Conservation (phyloP, 2,797 vertebrate species). For the Neostethus bicornis region DNA sequence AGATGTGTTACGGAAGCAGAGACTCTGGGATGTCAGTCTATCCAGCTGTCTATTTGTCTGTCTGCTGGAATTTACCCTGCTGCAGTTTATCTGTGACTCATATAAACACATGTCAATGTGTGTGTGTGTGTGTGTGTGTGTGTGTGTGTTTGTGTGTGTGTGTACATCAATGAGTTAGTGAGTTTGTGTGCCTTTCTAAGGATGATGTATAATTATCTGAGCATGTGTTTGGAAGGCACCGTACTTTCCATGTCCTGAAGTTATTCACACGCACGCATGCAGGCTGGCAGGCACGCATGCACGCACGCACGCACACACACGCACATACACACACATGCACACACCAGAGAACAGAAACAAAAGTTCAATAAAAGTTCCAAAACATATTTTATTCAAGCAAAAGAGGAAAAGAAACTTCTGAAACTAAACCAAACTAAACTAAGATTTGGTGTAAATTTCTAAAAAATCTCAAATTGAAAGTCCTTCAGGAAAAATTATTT, state of each 20-base stretch:
- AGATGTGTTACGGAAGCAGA: too few relatives aligned
- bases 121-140: background rate
- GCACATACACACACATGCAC: background rate
- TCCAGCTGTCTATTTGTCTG: constrained; percentile 45
- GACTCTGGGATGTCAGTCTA: too few relatives aligned
- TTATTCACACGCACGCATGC: constrained; percentile 23
- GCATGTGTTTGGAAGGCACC: constrained; percentile 74
- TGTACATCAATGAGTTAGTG: constrained; percentile 44
- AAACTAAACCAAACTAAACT: constrained; percentile 15
- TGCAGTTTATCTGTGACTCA: constrained; percentile 47
- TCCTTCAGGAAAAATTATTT: too few relatives aligned
- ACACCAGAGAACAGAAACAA: constrained; percentile 4
- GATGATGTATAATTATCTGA: constrained; percentile 73
- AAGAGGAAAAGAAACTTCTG: constrained; percentile 5
- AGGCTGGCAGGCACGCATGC: background rate
- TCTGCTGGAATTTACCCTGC: constrained; percentile 55
- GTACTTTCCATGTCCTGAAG: constrained; percentile 74
- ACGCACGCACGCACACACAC: background rate
- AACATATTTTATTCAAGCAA: constrained; percentile 10
- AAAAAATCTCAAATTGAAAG: too few relatives aligned
- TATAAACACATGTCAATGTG: constrained; percentile 4
- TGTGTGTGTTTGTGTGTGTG: background rate
- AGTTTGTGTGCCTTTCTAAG: constrained; percentile 21
- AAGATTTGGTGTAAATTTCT: too few relatives aligned
- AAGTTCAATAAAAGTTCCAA: background rate